Base-by-base conservation (phyloP, 2,113 vertebrate species). In the Hepsetus odoe region DNA sequence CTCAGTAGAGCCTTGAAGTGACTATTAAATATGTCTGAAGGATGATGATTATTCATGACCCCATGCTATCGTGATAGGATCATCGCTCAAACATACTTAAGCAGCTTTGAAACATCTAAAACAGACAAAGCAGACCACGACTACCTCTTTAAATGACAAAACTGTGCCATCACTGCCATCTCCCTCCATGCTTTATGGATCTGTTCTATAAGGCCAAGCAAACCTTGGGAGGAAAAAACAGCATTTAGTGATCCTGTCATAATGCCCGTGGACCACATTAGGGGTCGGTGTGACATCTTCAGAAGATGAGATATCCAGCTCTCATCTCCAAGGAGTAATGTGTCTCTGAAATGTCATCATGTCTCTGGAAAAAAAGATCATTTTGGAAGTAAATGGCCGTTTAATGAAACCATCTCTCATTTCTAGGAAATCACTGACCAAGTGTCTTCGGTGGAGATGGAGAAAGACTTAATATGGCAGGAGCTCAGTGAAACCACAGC, bases 291-390 rank as follows among this genome's bases (percentile, higher is more conserved):
- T 35, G 69, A 72, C 69, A 51, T 51, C 49, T 32, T 38, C 26
- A 71, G 67, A 77, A 77, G n/a, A 77, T 55, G 67, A 67, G 42
- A 78, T 58, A 78, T 72, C 30, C 53, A 78, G 35, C 30, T 26
- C 74, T 68, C 69, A 62, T 33, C 42, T 72, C 40, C 76, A 72
- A 72, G 67, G 76, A 70, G 59, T 71, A 72, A 72, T 32, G 20
- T 1, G 9, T 30, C 59, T 33, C 28, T 33, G 28, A 62, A 62
- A 62, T 49, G 75, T 69, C 75, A 69, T 77, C 33, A 77, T 44
- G 22, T 77, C 66, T 77, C 55, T n/a, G 9, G 35, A 62, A 53
- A 70, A 20, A 40, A 71, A 71, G 55, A 68, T 42, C 67, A 64
- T 78, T 49, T 33, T 62, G 16, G 42, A 71, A 61, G 55, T 78